Percentiles rank a stretch among this genome's conserved stretches.
Conservation (phyloP, 2,113 vertebrate species). For the Sporophila hypoxantha region DNA sequence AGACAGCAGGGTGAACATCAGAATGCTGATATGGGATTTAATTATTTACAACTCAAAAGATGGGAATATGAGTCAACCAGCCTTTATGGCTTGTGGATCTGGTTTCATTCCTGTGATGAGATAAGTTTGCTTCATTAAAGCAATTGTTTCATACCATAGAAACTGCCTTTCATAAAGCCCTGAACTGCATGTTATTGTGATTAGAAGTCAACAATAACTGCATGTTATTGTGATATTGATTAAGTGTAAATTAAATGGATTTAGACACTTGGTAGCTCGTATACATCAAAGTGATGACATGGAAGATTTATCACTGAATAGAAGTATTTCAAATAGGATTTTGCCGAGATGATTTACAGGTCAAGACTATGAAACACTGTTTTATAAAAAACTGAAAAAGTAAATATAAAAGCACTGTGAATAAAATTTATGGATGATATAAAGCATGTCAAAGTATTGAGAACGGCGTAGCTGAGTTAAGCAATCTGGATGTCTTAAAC, state of each 20-base stretch:
- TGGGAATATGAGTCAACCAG: not conserved
- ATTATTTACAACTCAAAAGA: not conserved
- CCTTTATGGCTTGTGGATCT: not conserved
- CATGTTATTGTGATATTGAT: slow-evolving; percentile 4
- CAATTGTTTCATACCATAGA: not conserved
- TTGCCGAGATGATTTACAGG: not conserved
- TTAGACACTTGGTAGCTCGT: not conserved
- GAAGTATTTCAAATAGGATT: not conserved
- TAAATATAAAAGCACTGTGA: not conserved
- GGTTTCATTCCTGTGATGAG: not conserved
- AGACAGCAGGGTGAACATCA: not conserved
- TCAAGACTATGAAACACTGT: not conserved
- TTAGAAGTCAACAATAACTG: not conserved
- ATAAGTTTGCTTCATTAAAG: not conserved
- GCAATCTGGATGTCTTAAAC: not conserved
- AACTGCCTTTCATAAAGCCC: not conserved
- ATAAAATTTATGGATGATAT: not conserved
- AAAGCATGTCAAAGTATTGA: not conserved
- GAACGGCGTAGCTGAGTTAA: not conserved
- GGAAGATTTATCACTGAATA: not conserved
- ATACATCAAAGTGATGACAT: not conserved
- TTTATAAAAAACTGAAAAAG: not conserved
- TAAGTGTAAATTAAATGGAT: slow-evolving; percentile 11
- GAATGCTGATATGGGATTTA: not conserved
- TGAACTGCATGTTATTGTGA: not conserved